Base-by-base conservation (phyloP, 2,888 invertebrate species). In the Ochlodes sylvanus region DNA sequence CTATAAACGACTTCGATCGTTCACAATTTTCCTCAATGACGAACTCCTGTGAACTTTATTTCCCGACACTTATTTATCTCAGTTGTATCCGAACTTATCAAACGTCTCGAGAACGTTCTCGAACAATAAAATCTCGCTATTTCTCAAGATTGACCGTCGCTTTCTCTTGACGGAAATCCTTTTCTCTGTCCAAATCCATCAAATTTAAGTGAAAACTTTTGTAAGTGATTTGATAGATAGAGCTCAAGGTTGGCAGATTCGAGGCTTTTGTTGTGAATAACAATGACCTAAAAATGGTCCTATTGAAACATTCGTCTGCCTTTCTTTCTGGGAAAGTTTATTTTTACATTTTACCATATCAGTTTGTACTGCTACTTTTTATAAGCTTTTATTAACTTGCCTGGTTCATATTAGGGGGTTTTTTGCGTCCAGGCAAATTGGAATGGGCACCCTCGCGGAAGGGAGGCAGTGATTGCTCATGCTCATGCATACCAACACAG, bases 171-270 rank as follows among this genome's bases (percentile, higher is more conserved):
- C 7, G 7, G 44, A 55, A 42, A 52, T 52, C 52, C 52, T 52
- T 52, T 52, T 52, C 32, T 58, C 57, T 41, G 57, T 58, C 58
- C 52, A 66, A 54, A 66, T 60, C 60, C 66, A 60, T 66, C 60
- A 60, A 47, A 66, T 54, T 52, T 58, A 41, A 66, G 66, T 66
- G 52, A 54, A 60, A 66, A 66, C 60, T 54, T 58, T 58, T 57
- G 58, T 65, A 58, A 41, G 27, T 65, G 65, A 41, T 32, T 65
- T 38, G 50, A 52, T 65, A 50, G 19, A 41, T 47, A 21, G 50
- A 14, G 47, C 44, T 21, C 38, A 65, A 58, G 50, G 58, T 58
- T 58, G 19, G 38, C 6, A 19, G 19, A 66, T 50, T 10, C 14
- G 19, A 2, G 27, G 15, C 50, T 52, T 60, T 66, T 54, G 41